These are phyloP conservation scores for Gonioctena quinquepunctata DNA, from an alignment of 1,140 invertebrate genomes.

Conservation along the genomic window DNA sequence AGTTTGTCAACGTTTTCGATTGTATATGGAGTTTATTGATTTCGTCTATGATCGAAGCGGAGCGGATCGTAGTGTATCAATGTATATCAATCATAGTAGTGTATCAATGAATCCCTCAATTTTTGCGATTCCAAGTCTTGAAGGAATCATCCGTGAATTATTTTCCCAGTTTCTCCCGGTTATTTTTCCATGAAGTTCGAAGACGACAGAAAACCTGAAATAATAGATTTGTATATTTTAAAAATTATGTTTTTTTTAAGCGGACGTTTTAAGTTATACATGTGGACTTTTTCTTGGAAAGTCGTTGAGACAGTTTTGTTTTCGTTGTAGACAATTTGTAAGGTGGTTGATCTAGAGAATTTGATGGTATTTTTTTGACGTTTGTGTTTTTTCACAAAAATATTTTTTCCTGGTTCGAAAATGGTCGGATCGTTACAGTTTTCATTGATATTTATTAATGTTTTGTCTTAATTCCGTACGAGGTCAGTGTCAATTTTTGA, in stretches of 20 bases:
- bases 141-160: background rate
- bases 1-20: too few relatives aligned
- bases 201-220: background rate
- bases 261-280: constrained; percentile 18
- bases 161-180: background rate
- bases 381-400: background rate
- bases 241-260: background rate
- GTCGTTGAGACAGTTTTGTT: too few relatives aligned
- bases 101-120: background rate
- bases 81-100: background rate
- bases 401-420: background rate
- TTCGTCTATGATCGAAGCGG: background rate
- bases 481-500: background rate
- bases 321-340: too few relatives aligned
- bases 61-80: too few relatives aligned
- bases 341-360: too few relatives aligned
- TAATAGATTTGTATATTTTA: background rate
- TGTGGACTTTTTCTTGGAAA: constrained; percentile 24
- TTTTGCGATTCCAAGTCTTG: background rate
- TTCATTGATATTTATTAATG: background rate
- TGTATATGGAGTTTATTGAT: too few relatives aligned
- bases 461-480: background rate
- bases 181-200: background rate
- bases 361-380: too few relatives aligned
- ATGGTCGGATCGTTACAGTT: background rate